Evolutionary conservation across 2,113 vertebrate genomes (phyloP), one percentile per base, ranked within the genome.

Genomic region (Promerops cafer): DNA sequence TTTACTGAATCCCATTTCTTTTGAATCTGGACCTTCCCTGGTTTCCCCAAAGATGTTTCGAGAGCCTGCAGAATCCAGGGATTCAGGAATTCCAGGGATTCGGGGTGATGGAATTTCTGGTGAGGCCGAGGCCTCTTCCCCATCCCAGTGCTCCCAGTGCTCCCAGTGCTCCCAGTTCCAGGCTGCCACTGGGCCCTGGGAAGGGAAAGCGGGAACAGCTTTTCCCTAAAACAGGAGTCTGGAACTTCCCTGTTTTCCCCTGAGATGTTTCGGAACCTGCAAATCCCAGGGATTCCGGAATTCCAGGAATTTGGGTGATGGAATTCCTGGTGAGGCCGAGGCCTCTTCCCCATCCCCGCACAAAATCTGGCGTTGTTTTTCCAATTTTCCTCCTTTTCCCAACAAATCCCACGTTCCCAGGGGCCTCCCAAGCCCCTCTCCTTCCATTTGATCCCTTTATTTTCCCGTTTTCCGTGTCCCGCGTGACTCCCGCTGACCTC

Each of bases 391-490:
- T 21, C 16, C 6, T 21, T 28, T n/a, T n/a, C 64, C 79, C 30
- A 1, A 0, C 23, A 14, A 23, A 22, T 3, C 53, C 6, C 23
- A 2, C 18, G 7, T 14, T n/a, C 3, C 4, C 0, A 5, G 35
- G 23, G 4, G 3, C n/a, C 19, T 26, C 4, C 7, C 0, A 2
- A 26, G 1, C 37, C 13, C 7, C 21, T 39, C 12, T 28, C 65
- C 65, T 2, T 4, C 1, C 5, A 16, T 2, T 1, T 2, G 0
- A 11, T 1, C 30, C 54, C 24, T 19, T 7, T 2, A 0, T 47
- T 47, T 31, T 10, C 63, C 50, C 17, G 0, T 35, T 66, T 37
- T 20, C 40, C 15, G 1, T 1, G 3, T 31, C 28, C 35, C 16
- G 1, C 6, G 2, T 9, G 16, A 2, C 9, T 74, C 40, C 18